Conservation (phyloP, 2,888 invertebrate genomes). For the Mactromeris polynyma region DNA sequence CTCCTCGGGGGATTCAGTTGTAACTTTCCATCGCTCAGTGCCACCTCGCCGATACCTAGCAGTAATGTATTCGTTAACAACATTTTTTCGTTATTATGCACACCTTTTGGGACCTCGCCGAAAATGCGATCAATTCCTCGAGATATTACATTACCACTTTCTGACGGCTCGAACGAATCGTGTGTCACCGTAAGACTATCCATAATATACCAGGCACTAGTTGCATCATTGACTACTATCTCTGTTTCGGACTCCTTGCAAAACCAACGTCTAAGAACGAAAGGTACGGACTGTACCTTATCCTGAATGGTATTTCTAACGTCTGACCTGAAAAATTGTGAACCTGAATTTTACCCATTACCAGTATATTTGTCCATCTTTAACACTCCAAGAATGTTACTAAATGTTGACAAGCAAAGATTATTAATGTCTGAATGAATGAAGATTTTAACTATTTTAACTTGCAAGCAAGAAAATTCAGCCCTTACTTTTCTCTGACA, state of each 20-base stretch:
- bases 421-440: background rate
- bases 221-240: slow-evolving; percentile 93
- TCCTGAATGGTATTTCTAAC: slow-evolving; percentile 93
- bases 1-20: slow-evolving; percentile 91
- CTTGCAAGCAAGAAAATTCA: too few species aligned
- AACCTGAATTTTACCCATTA: background rate
- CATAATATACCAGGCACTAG: slow-evolving; percentile 90
- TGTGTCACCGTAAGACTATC: slow-evolving; percentile 93
- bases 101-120: slow-evolving; percentile 93
- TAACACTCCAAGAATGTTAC: too few species aligned
- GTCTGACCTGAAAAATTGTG: slow-evolving; percentile 90
- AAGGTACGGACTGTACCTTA: slow-evolving; percentile 93
- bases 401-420: too few species aligned
- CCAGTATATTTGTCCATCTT: too few species aligned
- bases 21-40: slow-evolving; percentile 90
- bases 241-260: slow-evolving; percentile 84
- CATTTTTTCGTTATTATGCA: slow-evolving; percentile 96
- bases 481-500: too few species aligned
- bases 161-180: slow-evolving; percentile 93
- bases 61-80: slow-evolving; percentile 93
- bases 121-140: slow-evolving; percentile 95
- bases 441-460: background rate
- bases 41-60: slow-evolving; percentile 93
- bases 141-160: slow-evolving; percentile 91
- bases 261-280: slow-evolving; percentile 89